These are phyloP conservation scores for Caenorhabditis japonica DNA, from an alignment of 2,888 invertebrate genomes.

Conservation along the genomic window DNA sequence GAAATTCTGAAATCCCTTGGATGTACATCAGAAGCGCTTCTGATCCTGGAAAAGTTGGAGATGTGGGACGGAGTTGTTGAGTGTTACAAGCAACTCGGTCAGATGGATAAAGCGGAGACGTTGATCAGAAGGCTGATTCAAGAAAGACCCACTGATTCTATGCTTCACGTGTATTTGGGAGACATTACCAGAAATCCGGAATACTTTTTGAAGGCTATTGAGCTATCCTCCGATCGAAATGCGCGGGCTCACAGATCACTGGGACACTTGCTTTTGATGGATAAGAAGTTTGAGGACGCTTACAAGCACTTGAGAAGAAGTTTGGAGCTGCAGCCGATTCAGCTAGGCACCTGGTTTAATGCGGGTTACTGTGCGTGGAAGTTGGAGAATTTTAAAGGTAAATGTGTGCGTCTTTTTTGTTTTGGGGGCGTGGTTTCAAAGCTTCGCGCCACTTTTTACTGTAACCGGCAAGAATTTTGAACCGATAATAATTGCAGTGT, in stretches of 20 bases:
- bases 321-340: conserved; percentile 66
- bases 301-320: conserved; percentile 76
- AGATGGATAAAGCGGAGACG: conserved; percentile 89
- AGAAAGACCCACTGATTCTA: conserved; percentile 77
- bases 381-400: conserved; percentile 61
- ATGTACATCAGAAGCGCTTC: conserved; percentile 78
- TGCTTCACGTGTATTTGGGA: conserved; percentile 91
- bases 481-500: too few relatives aligned
- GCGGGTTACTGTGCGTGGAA: conserved; percentile 75
- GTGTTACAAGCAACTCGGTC: conserved; percentile 88
- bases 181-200: conserved; percentile 87
- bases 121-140: conserved; percentile 86
- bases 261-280: conserved; percentile 85
- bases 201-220: conserved; percentile 92
- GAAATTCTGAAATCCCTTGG: conserved; percentile 70
- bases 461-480: too few relatives aligned
- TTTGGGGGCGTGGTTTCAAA: too few relatives aligned
- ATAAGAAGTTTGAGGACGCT: conserved; percentile 80
- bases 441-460: too few relatives aligned
- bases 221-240: conserved; percentile 82
- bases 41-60: conserved; percentile 81
- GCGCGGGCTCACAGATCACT: conserved; percentile 90
- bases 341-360: conserved; percentile 72
- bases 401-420: too few relatives aligned
- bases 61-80: conserved; percentile 93